phyloP scores from a whole-genome alignment of 2,113 vertebrate species.

The Tyto alba region DNA sequence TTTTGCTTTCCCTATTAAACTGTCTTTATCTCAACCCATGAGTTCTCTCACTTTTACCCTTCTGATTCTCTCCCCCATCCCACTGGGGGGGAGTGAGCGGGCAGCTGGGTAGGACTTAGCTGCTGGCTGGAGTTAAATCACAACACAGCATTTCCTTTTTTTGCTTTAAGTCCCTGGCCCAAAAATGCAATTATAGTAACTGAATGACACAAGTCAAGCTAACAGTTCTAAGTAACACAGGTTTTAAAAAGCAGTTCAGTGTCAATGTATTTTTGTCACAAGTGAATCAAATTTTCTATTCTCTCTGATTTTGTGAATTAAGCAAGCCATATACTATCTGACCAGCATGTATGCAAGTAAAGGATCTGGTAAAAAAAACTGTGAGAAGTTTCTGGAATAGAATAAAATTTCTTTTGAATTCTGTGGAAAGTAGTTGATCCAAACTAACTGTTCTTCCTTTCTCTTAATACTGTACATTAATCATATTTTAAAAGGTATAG shows the following conservation, averaged over 20 bases:
- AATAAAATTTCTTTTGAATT: neutral
- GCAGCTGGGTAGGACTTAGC: too few species aligned
- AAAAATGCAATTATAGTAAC: neutral
- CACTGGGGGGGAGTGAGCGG: too few species aligned
- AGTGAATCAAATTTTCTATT: neutral
- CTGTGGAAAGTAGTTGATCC: neutral
- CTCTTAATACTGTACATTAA: neutral
- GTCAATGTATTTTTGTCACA: neutral
- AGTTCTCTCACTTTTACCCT: too few species aligned
- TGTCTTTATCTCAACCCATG: too few species aligned
- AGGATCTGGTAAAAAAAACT: neutral
- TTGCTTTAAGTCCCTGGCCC: neutral
- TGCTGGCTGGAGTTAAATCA: too few species aligned
- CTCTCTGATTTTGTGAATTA: neutral
- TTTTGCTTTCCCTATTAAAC: too few species aligned
- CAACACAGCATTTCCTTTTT: neutral
- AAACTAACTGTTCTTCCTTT: neutral
- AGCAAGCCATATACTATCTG: neutral
- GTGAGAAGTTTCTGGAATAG: neutral
- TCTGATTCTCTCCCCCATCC: too few species aligned
- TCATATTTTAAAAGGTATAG: neutral
- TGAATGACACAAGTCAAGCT: neutral
- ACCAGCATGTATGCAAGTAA: rapidly evolving
- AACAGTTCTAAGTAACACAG: neutral
- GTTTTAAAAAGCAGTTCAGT: neutral